Conservation (phyloP, 2,113 vertebrate species). For the Neofelis nebulosa region DNA sequence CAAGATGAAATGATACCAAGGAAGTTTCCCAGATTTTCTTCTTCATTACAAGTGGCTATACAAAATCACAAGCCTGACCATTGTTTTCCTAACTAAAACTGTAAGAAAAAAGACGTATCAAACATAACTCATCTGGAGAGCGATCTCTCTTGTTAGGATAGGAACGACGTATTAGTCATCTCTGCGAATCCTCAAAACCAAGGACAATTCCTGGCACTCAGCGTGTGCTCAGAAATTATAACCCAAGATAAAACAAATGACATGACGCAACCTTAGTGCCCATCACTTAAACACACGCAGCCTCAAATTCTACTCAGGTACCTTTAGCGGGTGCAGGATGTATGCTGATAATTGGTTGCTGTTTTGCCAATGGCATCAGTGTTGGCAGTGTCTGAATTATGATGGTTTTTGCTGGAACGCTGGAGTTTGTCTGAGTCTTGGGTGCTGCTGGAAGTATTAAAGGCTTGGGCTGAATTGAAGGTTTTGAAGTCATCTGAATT, state of each 20-base stretch:
- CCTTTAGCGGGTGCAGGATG: constrained; percentile 91
- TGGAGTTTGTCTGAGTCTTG: constrained; percentile 84
- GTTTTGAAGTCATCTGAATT: constrained; percentile 86
- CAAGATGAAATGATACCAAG: neutral
- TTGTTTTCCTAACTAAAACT: neutral
- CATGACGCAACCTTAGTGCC: too few relatives aligned
- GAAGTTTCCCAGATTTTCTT: neutral
- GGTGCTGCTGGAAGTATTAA: constrained; percentile 89
- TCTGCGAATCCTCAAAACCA: neutral
- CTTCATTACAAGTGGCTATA: neutral
- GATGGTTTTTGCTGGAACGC: constrained; percentile 92
- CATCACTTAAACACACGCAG: neutral
- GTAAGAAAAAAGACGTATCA: neutral
- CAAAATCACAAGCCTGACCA: neutral
- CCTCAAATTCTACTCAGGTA: constrained; percentile 70
- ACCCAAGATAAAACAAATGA: neutral
- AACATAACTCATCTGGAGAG: neutral
- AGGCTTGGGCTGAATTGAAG: constrained; percentile 93
- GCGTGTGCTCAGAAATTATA: neutral
- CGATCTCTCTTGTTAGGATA: neutral
- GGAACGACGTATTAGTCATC: neutral
- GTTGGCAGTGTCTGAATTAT: constrained; percentile 94
- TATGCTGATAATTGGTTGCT: constrained; percentile 87
- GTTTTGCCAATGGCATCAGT: constrained; percentile 89
- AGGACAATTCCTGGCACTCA: neutral